These are phyloP conservation scores for Podarcis cretensis DNA, from an alignment of 2,113 vertebrate genomes.

Conservation along the genomic window DNA sequence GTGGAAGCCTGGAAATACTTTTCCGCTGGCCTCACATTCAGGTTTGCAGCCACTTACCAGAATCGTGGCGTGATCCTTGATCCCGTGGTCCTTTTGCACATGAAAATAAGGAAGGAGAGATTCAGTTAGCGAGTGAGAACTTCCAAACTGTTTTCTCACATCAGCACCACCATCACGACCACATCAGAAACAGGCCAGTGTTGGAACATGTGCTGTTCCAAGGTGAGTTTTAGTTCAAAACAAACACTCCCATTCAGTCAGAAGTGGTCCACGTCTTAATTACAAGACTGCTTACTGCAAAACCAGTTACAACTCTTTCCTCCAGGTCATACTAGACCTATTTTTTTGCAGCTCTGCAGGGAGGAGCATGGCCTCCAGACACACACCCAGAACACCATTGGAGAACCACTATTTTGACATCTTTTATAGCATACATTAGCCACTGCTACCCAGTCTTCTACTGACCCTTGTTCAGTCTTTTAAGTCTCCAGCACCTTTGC, in stretches of 20 bases:
- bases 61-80: constrained; percentile 79
- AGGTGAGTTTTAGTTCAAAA: neutral
- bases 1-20: neutral
- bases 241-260: constrained; percentile 4
- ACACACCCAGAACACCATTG: neutral
- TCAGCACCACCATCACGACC: constrained; percentile 1
- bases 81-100: constrained; percentile 84
- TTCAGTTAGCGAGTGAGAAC: neutral
- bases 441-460: constrained; percentile 20
- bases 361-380: constrained; percentile 22
- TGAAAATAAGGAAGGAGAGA: constrained; percentile 51
- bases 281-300: constrained; percentile 12
- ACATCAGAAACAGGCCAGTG: constrained; percentile 36
- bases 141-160: neutral
- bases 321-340: neutral
- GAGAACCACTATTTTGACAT: constrained; percentile 9
- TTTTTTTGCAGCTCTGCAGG: constrained; percentile 20
- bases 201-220: constrained; percentile 41
- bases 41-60: constrained; percentile 71
- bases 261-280: constrained; percentile 21
- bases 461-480: neutral
- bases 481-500: neutral
- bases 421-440: neutral
- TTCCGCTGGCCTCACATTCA: neutral
- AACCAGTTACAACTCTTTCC: constrained; percentile 6